Evolutionary conservation across 2,797 vertebrate species (phyloP), one percentile per base, ranked within the genome.

Genomic region (Pseudomugil tenellus): DNA sequence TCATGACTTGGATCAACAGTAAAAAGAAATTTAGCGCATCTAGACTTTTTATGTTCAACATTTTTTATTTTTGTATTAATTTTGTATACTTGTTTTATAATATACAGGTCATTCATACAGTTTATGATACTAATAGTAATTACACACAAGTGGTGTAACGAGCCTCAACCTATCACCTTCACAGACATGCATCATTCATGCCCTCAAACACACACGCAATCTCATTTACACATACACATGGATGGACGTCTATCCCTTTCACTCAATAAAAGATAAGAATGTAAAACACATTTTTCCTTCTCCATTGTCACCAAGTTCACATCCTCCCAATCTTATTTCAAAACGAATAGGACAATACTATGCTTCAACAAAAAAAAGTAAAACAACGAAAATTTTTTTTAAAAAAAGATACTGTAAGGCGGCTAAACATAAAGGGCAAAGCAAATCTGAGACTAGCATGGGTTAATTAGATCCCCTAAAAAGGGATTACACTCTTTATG

Each of bases 91-190:
- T 77, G 58, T 91, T 84, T 92, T 84, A 81, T 93, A 92, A 88
- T 90, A 91, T 93, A 94, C 93, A 95, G 86, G 84, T 89, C 81
- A 92, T 89, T 93, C 90, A 90, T 93, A 93, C 92, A 89, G 84
- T 88, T 89, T 90, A 89, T 91, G 87, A 93, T 89, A 86, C 81
- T 90, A 91, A 91, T 91, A 87, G 81, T 91, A 91, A 93, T 91
- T 92, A 93, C 92, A 93, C 87, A 87, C 84, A 69, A 81, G 54
- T 81, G 75, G 74, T 66, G 67, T 78, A 80, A 91, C 83, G 86
- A 89, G 83, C 65, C 77, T 84, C 72, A 72, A 83, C 69, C 68
- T 67, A 63, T 74, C 86, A 88, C 52, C 65, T 63, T 85, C 77
- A 82, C 85, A 91, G 74, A 90, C 90, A 87, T 91, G 87, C 90